Evolutionary conservation across 2,113 vertebrate genomes (phyloP).

Genomic region (Pteruthius melanotis): DNA sequence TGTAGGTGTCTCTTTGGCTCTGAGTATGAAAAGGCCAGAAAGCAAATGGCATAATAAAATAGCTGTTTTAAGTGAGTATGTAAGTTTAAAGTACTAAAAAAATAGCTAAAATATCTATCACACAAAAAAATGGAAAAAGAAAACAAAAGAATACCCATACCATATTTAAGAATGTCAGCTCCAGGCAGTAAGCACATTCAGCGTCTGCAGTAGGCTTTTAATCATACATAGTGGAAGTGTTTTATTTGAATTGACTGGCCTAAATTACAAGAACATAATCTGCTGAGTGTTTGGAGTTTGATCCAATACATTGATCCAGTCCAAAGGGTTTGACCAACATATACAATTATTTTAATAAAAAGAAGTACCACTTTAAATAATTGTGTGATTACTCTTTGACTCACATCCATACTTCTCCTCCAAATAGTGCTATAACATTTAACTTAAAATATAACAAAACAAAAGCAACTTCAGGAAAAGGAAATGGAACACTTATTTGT

Average conservation of each 20-base stretch:
- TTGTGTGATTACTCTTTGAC: not conserved
- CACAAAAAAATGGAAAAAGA: not conserved
- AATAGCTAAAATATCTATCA: not conserved
- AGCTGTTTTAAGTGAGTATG: not conserved
- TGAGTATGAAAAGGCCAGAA: not conserved
- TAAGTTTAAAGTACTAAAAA: not conserved
- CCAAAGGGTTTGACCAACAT: not conserved
- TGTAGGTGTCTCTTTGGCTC: not conserved
- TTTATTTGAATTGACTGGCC: constrained; percentile 6
- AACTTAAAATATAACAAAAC: not conserved
- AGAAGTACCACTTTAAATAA: not conserved
- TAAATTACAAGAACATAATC: not conserved
- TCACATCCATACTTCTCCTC: not conserved
- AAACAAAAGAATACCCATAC: not conserved
- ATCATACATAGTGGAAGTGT: not conserved
- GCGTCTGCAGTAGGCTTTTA: not conserved
- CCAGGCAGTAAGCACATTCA: not conserved
- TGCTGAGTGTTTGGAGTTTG: not conserved
- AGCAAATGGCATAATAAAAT: not conserved
- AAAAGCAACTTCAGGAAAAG: not conserved
- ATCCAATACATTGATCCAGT: not conserved
- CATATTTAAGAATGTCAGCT: not conserved
- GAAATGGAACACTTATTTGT: not conserved
- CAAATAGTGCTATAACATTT: not conserved
- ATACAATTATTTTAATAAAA: constrained; percentile 2